Percentiles rank a stretch among this genome's conserved stretches.
Evolutionary conservation across 2,888 invertebrate genomes (phyloP).

Genomic region (Teinopalpus imperialis): DNA sequence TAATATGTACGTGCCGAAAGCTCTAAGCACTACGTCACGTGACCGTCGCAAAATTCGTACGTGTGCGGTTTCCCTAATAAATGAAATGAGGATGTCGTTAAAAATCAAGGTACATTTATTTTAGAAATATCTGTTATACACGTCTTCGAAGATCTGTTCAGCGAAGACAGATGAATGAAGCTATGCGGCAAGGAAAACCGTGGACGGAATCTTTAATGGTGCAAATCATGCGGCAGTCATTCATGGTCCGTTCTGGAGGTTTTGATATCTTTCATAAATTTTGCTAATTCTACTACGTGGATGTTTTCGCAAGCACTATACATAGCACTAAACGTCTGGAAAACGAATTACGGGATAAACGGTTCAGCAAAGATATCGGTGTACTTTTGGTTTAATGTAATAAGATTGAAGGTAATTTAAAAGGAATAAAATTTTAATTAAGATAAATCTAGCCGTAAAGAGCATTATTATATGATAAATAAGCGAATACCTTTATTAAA

Average conservation of each 20-base stretch:
- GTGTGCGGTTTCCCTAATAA: no score
- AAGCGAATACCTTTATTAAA: no score
- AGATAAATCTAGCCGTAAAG: no score
- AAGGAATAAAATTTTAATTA: no score
- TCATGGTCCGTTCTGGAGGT: conserved; percentile 7
- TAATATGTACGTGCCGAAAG: no score
- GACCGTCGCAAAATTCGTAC: no score
- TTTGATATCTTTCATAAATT: conserved; percentile 21
- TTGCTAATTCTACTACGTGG: conserved; percentile 11
- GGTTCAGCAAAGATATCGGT: conserved; percentile 5
- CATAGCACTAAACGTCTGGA: conserved; percentile 3
- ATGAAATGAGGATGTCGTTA: no score
- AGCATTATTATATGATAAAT: no score
- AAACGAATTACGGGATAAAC: conserved; percentile 10
- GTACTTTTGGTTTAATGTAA: not conserved
- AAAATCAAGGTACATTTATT: no score
- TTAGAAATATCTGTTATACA: not conserved
- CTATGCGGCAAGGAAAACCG: conserved; percentile 12
- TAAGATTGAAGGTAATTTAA: no score
- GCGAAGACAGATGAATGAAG: conserved; percentile 15
- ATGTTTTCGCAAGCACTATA: conserved; percentile 5
- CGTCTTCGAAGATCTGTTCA: not conserved
- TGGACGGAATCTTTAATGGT: conserved; percentile 17
- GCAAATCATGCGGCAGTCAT: conserved; percentile 9
- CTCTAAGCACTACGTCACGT: no score